Evolutionary conservation across 2,888 invertebrate genomes (phyloP).

Genomic region (Aproaerema taeniolella): DNA sequence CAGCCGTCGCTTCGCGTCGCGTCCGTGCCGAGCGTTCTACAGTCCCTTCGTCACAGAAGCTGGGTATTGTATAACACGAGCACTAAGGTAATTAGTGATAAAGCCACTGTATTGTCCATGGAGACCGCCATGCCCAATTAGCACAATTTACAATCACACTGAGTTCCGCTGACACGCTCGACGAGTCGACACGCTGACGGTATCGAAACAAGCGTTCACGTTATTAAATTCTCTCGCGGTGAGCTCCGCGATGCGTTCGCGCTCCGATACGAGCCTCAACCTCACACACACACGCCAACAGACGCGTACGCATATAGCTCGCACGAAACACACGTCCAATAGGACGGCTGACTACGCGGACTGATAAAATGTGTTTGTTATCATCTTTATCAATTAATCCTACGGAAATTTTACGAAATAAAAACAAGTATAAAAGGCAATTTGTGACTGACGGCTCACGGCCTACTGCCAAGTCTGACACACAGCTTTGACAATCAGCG

Average conservation of each 20-base stretch:
- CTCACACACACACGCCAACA: slow-evolving; percentile 34
- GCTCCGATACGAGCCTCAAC: slow-evolving; percentile 49
- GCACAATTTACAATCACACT: slow-evolving; percentile 70
- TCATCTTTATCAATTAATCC: slow-evolving; percentile 33
- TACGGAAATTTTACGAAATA: slow-evolving; percentile 24
- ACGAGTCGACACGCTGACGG: slow-evolving; percentile 69
- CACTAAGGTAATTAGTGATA: slow-evolving; percentile 54
- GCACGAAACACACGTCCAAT: slow-evolving; percentile 27
- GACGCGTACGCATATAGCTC: slow-evolving; percentile 19
- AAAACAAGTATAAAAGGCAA: not conserved
- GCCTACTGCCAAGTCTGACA: no score
- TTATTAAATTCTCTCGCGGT: slow-evolving; percentile 60
- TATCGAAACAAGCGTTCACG: slow-evolving; percentile 70
- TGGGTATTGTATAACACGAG: slow-evolving; percentile 49
- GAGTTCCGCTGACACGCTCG: no score
- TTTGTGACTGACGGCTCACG: slow-evolving; percentile 2
- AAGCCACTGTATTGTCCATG: slow-evolving; percentile 60
- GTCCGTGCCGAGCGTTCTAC: slow-evolving; percentile 42
- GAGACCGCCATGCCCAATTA: slow-evolving; percentile 71
- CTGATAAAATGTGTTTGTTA: slow-evolving; percentile 33
- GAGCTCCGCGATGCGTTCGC: slow-evolving; percentile 60
- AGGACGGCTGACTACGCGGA: slow-evolving; percentile 22
- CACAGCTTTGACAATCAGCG: not conserved
- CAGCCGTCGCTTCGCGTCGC: slow-evolving; percentile 50
- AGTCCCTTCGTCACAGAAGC: slow-evolving; percentile 51